These are phyloP conservation scores for Drosophila pectinifera DNA, from an alignment of 1,140 invertebrate genomes.

Conservation along the genomic window DNA sequence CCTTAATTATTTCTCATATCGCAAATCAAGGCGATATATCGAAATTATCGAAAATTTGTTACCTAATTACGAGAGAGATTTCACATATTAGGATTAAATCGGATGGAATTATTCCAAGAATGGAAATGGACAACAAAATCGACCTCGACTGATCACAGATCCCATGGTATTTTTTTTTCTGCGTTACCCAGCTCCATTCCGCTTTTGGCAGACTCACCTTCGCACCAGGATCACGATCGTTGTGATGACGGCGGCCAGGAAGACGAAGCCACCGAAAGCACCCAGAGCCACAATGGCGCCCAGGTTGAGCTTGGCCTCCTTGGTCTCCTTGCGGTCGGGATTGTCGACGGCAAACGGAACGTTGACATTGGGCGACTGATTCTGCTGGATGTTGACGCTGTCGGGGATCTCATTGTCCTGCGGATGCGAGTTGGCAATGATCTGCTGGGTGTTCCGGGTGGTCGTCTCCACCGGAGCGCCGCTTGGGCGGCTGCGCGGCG, in stretches of 20 bases:
- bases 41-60: neutral
- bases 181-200: neutral
- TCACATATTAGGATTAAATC: no score
- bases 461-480: conserved; percentile 62
- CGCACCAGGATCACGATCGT: conserved; percentile 94
- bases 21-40: neutral
- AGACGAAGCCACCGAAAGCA: conserved; percentile 95
- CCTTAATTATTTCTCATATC: neutral
- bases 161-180: neutral
- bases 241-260: conserved; percentile 94
- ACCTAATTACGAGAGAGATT: neutral
- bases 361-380: conserved; percentile 88
- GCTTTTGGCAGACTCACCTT: conserved; percentile 88
- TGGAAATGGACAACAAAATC: conserved; percentile 16
- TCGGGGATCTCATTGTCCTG: conserved; percentile 87
- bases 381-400: conserved; percentile 85
- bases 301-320: conserved; percentile 91
- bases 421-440: conserved; percentile 88
- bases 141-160: conserved; percentile 23
- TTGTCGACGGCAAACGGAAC: conserved; percentile 89
- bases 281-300: conserved; percentile 95
- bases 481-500: conserved; percentile 48
- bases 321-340: conserved; percentile 87
- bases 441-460: conserved; percentile 84
- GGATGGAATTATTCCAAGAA: neutral